Base-by-base conservation (phyloP, 2,888 invertebrate species). In the Aleiodes leptofemur region DNA sequence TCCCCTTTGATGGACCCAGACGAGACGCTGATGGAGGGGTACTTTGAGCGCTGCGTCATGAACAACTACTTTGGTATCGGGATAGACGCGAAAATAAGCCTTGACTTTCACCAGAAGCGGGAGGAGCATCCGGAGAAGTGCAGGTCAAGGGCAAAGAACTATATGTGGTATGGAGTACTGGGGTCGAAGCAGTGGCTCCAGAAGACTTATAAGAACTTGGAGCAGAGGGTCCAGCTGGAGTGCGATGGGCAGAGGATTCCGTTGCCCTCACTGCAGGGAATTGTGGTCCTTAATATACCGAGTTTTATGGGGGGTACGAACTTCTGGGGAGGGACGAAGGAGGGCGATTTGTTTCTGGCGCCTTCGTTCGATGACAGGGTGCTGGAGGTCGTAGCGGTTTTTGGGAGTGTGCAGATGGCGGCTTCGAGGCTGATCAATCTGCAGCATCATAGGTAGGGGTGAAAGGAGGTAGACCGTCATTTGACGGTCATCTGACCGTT, bases 51-150 rank as follows among this genome's bases (percentile, higher is more conserved):
- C 82, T 97, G 97, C 85, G 98, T 98, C 1, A 98, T 99, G 98
- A 99, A 98, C 90, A 99, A 99, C 89, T 99, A 99, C 88, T 98
- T 98, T 88, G 98, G 98, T 0, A 98, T 99, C 85, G 98, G 98
- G 0, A 96, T 99, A 78, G 98, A 99, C 90, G 98, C 98, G 0
- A 98, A 99, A 90, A 98, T 99, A 72, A 96, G 98, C 0, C 90
- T 98, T 59, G 98, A 98, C 88, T 99, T 99, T 88, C 98, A 98
- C 89, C 96, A 97, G 86, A 98, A 98, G 89, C 92, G 98, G 43
- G 98, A 98, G 87, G 98, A 98, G 85, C 97, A 98, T 90, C 98
- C 98, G 0, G 98, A 98, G 86, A 98, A 98, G 88, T 98, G 97
- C 89, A 91, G 97, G 78, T 97, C 97, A 0, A 92, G 98, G 68